These are phyloP conservation scores for Ataeniobius toweri DNA, from an alignment of 2,797 vertebrate genomes.

Conservation along the genomic window DNA sequence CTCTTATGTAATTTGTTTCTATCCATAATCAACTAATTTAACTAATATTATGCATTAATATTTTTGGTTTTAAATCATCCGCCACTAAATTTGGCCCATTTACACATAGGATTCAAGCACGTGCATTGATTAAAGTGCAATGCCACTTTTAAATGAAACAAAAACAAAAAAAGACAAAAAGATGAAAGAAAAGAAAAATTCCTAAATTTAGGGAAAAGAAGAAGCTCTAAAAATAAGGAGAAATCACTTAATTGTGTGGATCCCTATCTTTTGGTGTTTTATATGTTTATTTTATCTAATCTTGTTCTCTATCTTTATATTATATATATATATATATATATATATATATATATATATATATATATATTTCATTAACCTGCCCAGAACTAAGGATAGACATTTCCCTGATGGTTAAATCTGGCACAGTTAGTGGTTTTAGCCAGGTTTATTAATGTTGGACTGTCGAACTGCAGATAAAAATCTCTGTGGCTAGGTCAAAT, in stretches of 20 bases:
- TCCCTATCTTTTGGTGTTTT: neutral
- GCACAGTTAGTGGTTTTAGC: neutral
- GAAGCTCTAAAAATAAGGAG: neutral
- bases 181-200: neutral
- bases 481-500: neutral
- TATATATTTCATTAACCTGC: neutral
- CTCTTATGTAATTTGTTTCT: no score
- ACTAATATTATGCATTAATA: no score
- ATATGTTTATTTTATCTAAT: neutral
- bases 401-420: neutral
- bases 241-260: neutral
- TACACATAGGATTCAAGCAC: neutral
- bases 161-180: neutral
- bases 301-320: neutral
- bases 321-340: neutral
- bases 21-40: no score
- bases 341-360: neutral
- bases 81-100: neutral
- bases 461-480: no score
- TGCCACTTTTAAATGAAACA: neutral
- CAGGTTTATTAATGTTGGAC: neutral
- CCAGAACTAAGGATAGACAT: neutral
- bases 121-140: neutral
- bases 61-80: neutral
- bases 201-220: neutral